phyloP scores from a whole-genome alignment of 2,888 invertebrate species.

The Clepsis dumicolana region DNA sequence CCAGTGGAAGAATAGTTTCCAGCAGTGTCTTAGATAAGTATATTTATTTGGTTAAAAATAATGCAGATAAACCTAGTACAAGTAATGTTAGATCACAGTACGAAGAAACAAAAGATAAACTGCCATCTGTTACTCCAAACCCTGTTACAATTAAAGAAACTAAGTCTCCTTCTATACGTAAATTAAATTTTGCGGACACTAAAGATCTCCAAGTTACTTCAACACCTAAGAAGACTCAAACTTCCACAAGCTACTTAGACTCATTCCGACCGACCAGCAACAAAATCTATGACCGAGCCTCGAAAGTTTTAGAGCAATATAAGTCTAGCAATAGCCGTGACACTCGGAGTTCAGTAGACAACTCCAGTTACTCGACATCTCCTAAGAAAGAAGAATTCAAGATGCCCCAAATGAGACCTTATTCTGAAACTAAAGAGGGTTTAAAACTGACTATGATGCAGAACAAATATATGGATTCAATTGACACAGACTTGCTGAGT shows the following conservation, averaged over 20 bases:
- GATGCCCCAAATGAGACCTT: slow-evolving; percentile 78
- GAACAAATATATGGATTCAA: slow-evolving; percentile 68
- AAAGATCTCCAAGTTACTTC: slow-evolving; percentile 79
- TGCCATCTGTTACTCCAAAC: slow-evolving; percentile 27
- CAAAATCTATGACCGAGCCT: slow-evolving; percentile 76
- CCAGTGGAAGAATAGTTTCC: slow-evolving; percentile 70
- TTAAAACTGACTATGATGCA: slow-evolving; percentile 56
- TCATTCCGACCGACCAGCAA: slow-evolving; percentile 75
- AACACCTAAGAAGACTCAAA: slow-evolving; percentile 69
- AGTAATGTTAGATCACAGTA: slow-evolving; percentile 47
- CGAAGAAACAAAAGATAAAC: slow-evolving; percentile 47
- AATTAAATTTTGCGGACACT: slow-evolving; percentile 69
- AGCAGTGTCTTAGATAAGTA: slow-evolving; percentile 76
- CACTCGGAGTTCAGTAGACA: slow-evolving; percentile 58
- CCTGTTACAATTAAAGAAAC: slow-evolving; percentile 44
- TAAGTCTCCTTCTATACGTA: slow-evolving; percentile 69
- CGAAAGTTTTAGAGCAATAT: slow-evolving; percentile 78
- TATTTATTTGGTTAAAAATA: slow-evolving; percentile 77
- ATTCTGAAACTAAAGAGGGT: slow-evolving; percentile 62
- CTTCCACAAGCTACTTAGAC: slow-evolving; percentile 56
- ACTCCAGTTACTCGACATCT: slow-evolving; percentile 59
- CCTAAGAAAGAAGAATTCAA: slow-evolving; percentile 72
- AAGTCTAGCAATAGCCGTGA: slow-evolving; percentile 64
- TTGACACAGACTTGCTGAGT: slow-evolving; percentile 81
- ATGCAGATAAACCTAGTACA: slow-evolving; percentile 53